Evolutionary conservation across 2,113 vertebrate species (phyloP).

Genomic region (Notothenia rossii): DNA sequence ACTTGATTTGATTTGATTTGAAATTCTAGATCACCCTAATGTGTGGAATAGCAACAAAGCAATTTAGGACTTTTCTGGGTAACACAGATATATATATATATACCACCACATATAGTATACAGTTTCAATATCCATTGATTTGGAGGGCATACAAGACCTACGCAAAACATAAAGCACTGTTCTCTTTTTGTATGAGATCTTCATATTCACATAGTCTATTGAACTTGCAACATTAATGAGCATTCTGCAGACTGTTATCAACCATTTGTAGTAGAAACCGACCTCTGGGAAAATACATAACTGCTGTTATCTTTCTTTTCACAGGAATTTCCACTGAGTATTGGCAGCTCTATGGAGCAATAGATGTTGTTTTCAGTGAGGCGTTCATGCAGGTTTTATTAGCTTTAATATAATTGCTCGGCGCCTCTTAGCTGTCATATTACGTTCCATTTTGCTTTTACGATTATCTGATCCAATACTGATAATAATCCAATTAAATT

Average conservation of each 20-base stretch:
- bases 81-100: not conserved
- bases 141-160: not conserved
- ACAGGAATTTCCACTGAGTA: not conserved
- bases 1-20: too few species aligned
- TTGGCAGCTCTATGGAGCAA: constrained; percentile 44
- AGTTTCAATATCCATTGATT: constrained; percentile 14
- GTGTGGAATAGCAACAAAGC: not conserved
- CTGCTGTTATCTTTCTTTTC: not conserved
- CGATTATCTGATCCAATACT: constrained; percentile 50
- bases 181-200: constrained; percentile 4
- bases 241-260: constrained; percentile 23
- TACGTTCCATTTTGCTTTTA: constrained; percentile 22
- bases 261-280: constrained; percentile 13
- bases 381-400: constrained; percentile 49
- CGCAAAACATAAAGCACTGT: not conserved
- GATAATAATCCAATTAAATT: constrained; percentile 41
- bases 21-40: not conserved
- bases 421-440: constrained; percentile 41
- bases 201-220: constrained; percentile 10
- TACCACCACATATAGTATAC: not conserved
- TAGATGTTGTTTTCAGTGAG: constrained; percentile 38
- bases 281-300: constrained; percentile 25
- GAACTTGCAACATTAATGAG: not conserved
- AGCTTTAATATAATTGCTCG: constrained; percentile 31
- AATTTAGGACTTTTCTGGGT: not conserved